A percentile compares a stretch with the other conserved stretches of the same genome.
phyloP scores from a whole-genome alignment of 2,113 vertebrate genomes.

The Lagenorhynchus albirostris region DNA sequence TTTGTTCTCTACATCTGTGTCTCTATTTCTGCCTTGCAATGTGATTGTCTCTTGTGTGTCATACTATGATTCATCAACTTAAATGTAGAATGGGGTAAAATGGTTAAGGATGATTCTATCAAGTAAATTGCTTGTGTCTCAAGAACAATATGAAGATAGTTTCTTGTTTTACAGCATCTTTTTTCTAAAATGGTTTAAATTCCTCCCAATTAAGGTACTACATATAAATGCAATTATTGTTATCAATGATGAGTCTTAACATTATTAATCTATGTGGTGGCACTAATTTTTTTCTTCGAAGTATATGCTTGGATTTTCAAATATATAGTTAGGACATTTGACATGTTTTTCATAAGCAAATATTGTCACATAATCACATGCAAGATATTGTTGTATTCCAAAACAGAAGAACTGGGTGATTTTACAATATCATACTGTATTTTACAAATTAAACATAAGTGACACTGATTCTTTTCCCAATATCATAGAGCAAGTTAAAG shows the following conservation, averaged over 20 bases:
- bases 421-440: not conserved
- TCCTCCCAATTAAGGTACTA: not conserved
- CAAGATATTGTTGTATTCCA: not conserved
- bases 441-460: not conserved
- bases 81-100: not conserved
- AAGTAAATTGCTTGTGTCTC: not conserved
- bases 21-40: too few relatives aligned
- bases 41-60: not conserved
- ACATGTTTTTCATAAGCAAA: not conserved
- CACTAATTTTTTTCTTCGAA: not conserved
- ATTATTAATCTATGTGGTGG: not conserved
- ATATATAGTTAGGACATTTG: not conserved
- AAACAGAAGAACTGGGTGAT: not conserved
- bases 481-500: not conserved
- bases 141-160: not conserved
- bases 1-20: too few relatives aligned
- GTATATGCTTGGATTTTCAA: not conserved
- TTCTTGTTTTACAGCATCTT: not conserved
- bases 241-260: not conserved
- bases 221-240: not conserved
- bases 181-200: not conserved
- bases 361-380: not conserved
- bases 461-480: not conserved
- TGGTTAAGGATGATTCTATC: not conserved
- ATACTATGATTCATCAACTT: constrained; percentile 12